Conservation (phyloP, 23 tunicate species). For the Pegea sp. region DNA sequence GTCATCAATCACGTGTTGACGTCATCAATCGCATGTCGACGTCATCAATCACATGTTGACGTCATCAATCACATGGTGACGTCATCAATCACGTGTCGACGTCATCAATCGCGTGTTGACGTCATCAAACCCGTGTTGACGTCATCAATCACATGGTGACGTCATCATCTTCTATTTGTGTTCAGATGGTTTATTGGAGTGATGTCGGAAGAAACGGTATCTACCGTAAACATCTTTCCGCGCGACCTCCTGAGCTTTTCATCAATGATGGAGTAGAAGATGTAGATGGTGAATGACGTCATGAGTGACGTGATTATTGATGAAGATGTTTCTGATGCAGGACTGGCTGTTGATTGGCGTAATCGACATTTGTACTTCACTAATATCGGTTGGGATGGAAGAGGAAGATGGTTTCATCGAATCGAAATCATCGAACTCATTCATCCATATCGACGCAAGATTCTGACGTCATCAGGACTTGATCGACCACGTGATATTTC, state of each 20-base stretch:
- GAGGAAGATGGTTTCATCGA: slow-evolving; percentile 16
- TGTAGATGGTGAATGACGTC: slow-evolving; percentile 45
- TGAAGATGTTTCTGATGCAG: slow-evolving; percentile 6
- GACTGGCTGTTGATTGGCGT: slow-evolving; percentile 60
- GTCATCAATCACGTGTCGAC: no score
- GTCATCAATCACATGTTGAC: no score
- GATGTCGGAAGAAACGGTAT: slow-evolving; percentile 68
- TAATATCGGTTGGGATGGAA: slow-evolving; percentile 43
- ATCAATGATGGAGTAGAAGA: slow-evolving; percentile 74
- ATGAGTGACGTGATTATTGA: neutral
- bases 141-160: no score
- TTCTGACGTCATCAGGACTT: slow-evolving; percentile 16
- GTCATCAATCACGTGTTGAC: no score
- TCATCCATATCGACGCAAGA: slow-evolving; percentile 25
- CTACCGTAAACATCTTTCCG: slow-evolving; percentile 39
- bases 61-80: no score
- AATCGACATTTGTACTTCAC: slow-evolving; percentile 73
- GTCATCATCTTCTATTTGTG: neutral
- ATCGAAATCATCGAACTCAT: slow-evolving; percentile 46
- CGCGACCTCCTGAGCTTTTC: slow-evolving; percentile 8
- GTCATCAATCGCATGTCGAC: no score
- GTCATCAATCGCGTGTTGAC: no score
- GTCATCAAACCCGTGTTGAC: no score
- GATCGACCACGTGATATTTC: slow-evolving; percentile 54
- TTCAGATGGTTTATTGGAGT: slow-evolving; percentile 81